Percentiles rank a stretch among this genome's conserved stretches.
These are phyloP conservation scores for Phenacoccus solenopsis DNA, from an alignment of 1,140 invertebrate genomes.

Conservation along the genomic window DNA sequence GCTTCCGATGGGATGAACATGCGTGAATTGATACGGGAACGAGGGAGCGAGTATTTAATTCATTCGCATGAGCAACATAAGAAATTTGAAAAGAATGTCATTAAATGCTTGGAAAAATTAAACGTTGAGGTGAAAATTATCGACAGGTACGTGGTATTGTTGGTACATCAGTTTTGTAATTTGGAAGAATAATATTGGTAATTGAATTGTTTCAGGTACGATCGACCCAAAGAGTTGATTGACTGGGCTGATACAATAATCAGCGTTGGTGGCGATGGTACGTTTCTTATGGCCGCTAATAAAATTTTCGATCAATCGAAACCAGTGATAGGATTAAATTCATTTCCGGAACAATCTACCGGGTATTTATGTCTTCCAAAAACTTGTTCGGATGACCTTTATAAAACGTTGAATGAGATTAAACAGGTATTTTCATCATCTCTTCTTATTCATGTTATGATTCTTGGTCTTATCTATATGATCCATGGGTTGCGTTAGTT, in stretches of 20 bases:
- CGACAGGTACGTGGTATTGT: neutral
- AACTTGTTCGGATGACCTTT: conserved; percentile 50
- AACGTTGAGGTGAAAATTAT: conserved; percentile 8
- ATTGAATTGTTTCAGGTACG: neutral
- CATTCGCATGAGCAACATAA: neutral
- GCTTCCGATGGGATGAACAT: neutral
- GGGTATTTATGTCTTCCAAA: conserved; percentile 82
- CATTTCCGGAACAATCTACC: conserved; percentile 86
- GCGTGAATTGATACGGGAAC: neutral
- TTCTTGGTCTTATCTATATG: too few relatives aligned
- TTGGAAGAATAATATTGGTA: too few relatives aligned
- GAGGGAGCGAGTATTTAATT: neutral
- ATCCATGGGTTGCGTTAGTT: too few relatives aligned
- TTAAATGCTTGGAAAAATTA: neutral
- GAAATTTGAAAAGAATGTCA: conserved; percentile 3
- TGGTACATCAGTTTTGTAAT: too few relatives aligned
- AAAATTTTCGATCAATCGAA: conserved; percentile 60
- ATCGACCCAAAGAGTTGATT: neutral
- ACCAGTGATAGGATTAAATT: conserved; percentile 94
- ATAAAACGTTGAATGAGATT: conserved; percentile 21
- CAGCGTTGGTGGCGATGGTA: conserved; percentile 95
- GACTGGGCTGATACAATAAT: conserved; percentile 89
- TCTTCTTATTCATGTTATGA: too few relatives aligned
- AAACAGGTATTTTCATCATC: conserved; percentile 21
- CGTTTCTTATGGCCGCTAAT: conserved; percentile 87